A percentile compares a stretch with the other conserved stretches of the same genome.
These are phyloP conservation scores for Spea hammondii DNA, from an alignment of 2,797 vertebrate species.

Conservation along the genomic window DNA sequence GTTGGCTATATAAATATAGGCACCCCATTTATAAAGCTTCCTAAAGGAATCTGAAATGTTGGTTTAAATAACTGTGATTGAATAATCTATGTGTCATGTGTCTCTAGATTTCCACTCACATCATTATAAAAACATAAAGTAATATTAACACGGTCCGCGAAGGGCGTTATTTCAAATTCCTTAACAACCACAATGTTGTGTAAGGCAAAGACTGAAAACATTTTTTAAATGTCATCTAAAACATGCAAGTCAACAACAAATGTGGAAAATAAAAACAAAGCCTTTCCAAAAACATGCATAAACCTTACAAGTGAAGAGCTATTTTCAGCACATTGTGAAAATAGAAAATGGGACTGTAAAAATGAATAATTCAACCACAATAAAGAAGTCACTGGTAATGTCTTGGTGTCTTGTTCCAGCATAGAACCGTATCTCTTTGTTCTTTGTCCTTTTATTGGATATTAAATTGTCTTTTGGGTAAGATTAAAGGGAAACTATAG, in stretches of 20 bases:
- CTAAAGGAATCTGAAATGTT: too few species aligned
- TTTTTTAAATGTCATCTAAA: constrained; percentile 13
- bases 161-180: constrained; percentile 23
- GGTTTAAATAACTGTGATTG: too few species aligned
- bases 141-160: constrained; percentile 11
- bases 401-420: constrained; percentile 14
- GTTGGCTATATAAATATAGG: too few species aligned
- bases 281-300: constrained; percentile 54
- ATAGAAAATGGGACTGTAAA: constrained; percentile 51
- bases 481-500: not conserved
- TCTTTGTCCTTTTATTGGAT: constrained; percentile 29
- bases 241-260: constrained; percentile 30
- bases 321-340: constrained; percentile 53
- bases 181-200: constrained; percentile 18
- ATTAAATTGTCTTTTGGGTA: not conserved
- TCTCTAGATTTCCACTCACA: not conserved
- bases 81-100: too few species aligned
- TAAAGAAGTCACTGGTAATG: constrained; percentile 31
- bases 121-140: constrained; percentile 33
- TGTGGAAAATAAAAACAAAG: constrained; percentile 33
- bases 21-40: too few species aligned
- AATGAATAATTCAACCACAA: constrained; percentile 35
- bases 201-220: constrained; percentile 11
- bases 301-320: constrained; percentile 54
- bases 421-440: not conserved